Evolutionary conservation across 2,888 invertebrate species (phyloP).

Genomic region (Lydus trimaculatus): DNA sequence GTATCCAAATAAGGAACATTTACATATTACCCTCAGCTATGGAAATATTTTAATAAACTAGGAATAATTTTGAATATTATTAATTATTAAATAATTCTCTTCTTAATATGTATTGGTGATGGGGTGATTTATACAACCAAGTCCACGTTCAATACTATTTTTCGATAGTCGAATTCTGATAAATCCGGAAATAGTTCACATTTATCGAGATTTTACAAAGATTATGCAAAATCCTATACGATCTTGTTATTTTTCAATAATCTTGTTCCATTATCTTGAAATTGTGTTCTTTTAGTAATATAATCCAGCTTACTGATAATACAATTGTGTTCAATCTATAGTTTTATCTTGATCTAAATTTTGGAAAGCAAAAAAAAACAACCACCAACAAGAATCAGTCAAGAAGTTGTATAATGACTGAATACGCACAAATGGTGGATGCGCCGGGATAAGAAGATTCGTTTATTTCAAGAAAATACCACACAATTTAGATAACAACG

Average conservation of each 20-base stretch:
- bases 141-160: background rate
- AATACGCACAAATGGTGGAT: constrained; percentile 4
- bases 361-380: background rate
- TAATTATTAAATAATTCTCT: background rate
- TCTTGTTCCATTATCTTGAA: background rate
- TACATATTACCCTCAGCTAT: background rate
- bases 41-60: background rate
- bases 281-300: background rate
- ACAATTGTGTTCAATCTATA: background rate
- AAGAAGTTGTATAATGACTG: background rate
- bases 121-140: too few species aligned
- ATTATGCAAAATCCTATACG: background rate
- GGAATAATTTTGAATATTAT: background rate
- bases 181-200: background rate
- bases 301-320: background rate
- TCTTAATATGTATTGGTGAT: too few species aligned
- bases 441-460: background rate
- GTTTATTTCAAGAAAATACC: background rate
- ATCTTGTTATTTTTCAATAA: background rate
- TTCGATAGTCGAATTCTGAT: background rate
- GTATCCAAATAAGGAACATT: background rate
- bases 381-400: background rate
- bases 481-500: background rate
- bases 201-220: background rate
- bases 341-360: background rate